Evolutionary conservation across 2,113 vertebrate species (phyloP), one percentile per base, ranked within the genome.

Genomic region (Neolamprologus modestus): DNA sequence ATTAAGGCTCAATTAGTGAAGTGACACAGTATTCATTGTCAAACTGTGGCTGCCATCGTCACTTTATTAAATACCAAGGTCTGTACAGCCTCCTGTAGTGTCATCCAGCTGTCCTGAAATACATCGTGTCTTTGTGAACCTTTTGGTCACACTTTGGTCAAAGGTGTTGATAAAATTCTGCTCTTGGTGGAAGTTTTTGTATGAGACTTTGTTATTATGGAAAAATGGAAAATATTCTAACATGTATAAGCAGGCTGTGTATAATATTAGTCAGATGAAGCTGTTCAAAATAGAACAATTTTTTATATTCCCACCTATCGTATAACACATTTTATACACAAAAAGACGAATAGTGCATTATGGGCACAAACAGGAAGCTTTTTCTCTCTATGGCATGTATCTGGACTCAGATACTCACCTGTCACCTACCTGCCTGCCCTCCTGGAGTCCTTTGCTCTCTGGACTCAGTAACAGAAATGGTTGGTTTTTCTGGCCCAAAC

Each of bases 1-100:
- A 94, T 92, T 94, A 92, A 90, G 88, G 53, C 82, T 90, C 81
- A 91, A 90, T 93, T 93, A 93, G 84, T 71, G 40, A 86, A 73
- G 78, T 86, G 86, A 84, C 84, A 89, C 73, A 92, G 63, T 92
- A 81, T 85, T 91, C 84, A 73, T 42, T 4, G 78, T 86, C 68
- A 89, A 24, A 86, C 3, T 57, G 31, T 19, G 26, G n/a, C 63
- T 73, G 61, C 16, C 16, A 54, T 73, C 1, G 10, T 19, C 26
- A 78, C 73, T 78, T 78, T 78, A 78, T 78, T 52, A 78, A 78
- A 78, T 78, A 52, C 45, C 45, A 52, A 52, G 26, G 73, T 33
- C 73, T 78, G 45, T 78, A 52, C 26, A 78, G 73, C 16, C 73
- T 78, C 26, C 10, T n/a, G 26, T 33, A 52, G 73, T 52, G 26